phyloP scores from a whole-genome alignment of 2,113 vertebrate species.

The Mastomys natalensis region DNA sequence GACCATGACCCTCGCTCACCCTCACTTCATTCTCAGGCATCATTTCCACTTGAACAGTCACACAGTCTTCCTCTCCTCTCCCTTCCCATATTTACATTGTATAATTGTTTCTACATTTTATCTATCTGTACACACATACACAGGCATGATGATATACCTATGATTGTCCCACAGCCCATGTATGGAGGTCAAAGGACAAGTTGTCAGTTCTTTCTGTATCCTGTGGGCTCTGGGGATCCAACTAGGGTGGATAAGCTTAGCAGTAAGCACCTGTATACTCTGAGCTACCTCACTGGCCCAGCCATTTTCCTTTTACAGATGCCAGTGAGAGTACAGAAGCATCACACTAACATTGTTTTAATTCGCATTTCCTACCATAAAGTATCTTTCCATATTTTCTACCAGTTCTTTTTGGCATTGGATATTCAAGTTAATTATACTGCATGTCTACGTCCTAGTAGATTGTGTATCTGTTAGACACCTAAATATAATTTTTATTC shows the following conservation, averaged over 20 bases:
- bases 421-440: not conserved
- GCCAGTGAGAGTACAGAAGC: not conserved
- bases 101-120: not conserved
- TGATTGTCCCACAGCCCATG: not conserved
- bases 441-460: not conserved
- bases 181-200: not conserved
- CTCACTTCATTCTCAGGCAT: not conserved
- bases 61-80: not conserved
- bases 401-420: not conserved
- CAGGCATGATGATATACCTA: rapidly evolving
- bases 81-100: not conserved
- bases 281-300: not conserved
- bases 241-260: no score
- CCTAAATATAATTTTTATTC: not conserved
- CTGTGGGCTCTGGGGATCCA: not conserved
- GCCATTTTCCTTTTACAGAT: not conserved
- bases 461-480: not conserved
- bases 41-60: not conserved
- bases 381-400: not conserved
- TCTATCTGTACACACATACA: not conserved
- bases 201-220: not conserved
- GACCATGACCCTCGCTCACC: not conserved
- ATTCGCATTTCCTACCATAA: not conserved
- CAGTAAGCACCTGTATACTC: not conserved
- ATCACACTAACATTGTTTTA: not conserved